A percentile compares a stretch with the other conserved stretches of the same genome.
Conservation (phyloP, 1,140 invertebrate species). For the Eurosta solidaginis region DNA sequence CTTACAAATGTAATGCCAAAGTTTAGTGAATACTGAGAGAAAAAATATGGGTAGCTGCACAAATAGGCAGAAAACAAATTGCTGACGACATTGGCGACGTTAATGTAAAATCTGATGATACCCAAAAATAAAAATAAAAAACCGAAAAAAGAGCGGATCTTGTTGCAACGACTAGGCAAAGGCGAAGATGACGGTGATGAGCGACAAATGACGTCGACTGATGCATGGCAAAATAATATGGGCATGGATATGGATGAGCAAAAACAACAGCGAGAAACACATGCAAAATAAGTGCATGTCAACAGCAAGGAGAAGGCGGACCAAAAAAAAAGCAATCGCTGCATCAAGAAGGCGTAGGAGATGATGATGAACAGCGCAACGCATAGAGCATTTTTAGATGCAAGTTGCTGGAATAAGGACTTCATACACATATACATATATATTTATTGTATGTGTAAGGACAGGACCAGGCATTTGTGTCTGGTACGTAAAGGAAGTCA, state of each 20-base stretch:
- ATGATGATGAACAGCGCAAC: background rate
- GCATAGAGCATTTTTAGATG: background rate
- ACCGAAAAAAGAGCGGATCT: background rate
- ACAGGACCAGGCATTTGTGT: background rate
- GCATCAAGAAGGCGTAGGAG: background rate
- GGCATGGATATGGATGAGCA: background rate
- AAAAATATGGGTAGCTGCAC: background rate
- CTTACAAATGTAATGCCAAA: background rate
- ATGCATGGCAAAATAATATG: background rate
- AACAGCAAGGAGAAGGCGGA: no score
- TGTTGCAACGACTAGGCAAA: background rate
- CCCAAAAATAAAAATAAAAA: background rate
- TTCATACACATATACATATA: background rate
- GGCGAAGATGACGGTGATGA: background rate
- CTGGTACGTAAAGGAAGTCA: background rate
- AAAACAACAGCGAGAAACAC: background rate
- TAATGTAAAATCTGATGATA: slow-evolving; percentile 5
- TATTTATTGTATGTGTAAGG: background rate
- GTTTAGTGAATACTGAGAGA: background rate
- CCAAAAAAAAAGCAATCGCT: background rate
- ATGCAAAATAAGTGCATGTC: background rate
- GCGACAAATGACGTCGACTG: slow-evolving; percentile 14
- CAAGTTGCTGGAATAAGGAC: background rate
- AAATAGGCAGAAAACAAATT: slow-evolving; percentile 1
- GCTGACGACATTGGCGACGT: slow-evolving; percentile 6